phyloP scores from a whole-genome alignment of 2,797 vertebrate species.

The Pogonophryne albipinna region DNA sequence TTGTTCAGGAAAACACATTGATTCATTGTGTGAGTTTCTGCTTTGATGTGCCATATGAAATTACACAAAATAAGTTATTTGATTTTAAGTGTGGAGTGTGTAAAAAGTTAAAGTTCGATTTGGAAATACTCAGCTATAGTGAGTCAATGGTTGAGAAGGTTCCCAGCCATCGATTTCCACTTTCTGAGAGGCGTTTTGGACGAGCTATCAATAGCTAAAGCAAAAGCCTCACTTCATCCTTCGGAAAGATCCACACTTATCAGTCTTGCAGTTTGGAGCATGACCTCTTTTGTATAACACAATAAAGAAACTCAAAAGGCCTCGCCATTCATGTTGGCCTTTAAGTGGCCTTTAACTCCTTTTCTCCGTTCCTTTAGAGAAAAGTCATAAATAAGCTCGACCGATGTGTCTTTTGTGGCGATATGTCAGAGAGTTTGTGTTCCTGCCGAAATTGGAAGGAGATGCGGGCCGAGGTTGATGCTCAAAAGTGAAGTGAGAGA shows the following conservation, averaged over 20 bases:
- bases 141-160: slow-evolving; percentile 29
- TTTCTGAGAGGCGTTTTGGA: slow-evolving; percentile 47
- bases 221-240: slow-evolving; percentile 56
- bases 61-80: not conserved
- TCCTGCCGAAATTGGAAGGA: slow-evolving; percentile 11
- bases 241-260: slow-evolving; percentile 63
- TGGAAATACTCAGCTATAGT: not conserved
- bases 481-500: slow-evolving; percentile 38
- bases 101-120: slow-evolving; percentile 1
- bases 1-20: slow-evolving; percentile 38
- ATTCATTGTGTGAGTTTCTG: slow-evolving; percentile 38
- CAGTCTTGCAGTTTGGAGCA: slow-evolving; percentile 46
- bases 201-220: slow-evolving; percentile 67
- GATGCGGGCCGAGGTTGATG: slow-evolving; percentile 13
- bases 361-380: slow-evolving; percentile 52
- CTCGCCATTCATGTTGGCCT: slow-evolving; percentile 76
- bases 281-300: slow-evolving; percentile 60
- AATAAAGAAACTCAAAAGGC: slow-evolving; percentile 68
- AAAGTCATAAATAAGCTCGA: slow-evolving; percentile 36
- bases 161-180: slow-evolving; percentile 61
- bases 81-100: slow-evolving; percentile 11
- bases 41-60: slow-evolving; percentile 4
- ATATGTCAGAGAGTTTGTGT: slow-evolving; percentile 12
- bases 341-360: slow-evolving; percentile 75
- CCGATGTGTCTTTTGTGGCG: not conserved